Evolutionary conservation across 2,113 vertebrate species (phyloP).

Genomic region (Catharus fuscescens): DNA sequence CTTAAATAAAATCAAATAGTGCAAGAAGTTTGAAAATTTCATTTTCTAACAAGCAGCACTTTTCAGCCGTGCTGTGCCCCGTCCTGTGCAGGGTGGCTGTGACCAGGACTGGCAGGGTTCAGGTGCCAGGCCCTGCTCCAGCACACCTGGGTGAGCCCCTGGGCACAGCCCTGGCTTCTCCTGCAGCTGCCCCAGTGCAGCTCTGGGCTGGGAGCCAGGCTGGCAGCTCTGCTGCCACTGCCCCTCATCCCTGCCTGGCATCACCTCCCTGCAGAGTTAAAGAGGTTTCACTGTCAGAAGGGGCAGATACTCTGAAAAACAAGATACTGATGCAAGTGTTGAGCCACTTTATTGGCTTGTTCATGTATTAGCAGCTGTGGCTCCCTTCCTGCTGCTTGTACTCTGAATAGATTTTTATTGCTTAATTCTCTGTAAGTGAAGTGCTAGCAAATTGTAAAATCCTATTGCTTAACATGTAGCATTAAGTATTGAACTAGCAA

Average conservation of each 20-base stretch:
- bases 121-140: rapidly evolving
- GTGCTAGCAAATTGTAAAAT: slow-evolving; percentile 73
- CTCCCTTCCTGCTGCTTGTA: slow-evolving; percentile 59
- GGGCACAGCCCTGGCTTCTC: rapidly evolving
- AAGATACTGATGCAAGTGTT: slow-evolving; percentile 38
- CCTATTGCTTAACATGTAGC: slow-evolving; percentile 71
- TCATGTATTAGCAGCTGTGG: slow-evolving; percentile 3
- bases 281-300: not conserved
- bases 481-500: slow-evolving; percentile 72
- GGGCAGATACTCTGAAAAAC: slow-evolving; percentile 17
- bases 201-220: too few relatives aligned
- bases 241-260: rapidly evolving
- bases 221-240: not conserved
- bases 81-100: too few relatives aligned
- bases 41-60: not conserved
- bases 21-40: not conserved
- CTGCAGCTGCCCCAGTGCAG: too few relatives aligned
- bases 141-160: rapidly evolving
- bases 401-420: slow-evolving; percentile 74
- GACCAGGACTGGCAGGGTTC: rapidly evolving
- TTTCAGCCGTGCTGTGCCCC: rapidly evolving
- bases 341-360: slow-evolving; percentile 29
- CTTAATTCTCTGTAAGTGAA: slow-evolving; percentile 75
- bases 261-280: rapidly evolving
- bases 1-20: not conserved